Conservation (phyloP, 35 echinoderm and acorn worm species). For the Chiridota heheva region DNA sequence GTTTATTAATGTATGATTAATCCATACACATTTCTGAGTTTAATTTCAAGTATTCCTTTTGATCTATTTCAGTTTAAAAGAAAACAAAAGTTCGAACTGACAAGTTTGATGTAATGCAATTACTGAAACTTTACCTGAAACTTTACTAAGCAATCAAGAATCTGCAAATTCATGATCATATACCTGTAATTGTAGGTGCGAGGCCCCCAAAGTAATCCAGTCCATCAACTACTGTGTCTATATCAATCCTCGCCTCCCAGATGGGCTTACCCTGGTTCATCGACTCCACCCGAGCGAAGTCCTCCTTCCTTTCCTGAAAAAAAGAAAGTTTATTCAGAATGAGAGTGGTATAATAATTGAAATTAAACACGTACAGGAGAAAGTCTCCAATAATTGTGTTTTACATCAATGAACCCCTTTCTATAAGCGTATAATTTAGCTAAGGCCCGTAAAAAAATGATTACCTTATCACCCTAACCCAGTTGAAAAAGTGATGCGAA, state of each 20-base stretch:
- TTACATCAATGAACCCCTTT: neutral
- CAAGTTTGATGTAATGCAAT: no score
- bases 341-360: neutral
- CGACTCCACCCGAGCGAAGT: constrained; percentile 80
- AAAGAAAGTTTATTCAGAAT: neutral
- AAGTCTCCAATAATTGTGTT: neutral
- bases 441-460: neutral
- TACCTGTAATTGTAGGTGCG: constrained; percentile 83
- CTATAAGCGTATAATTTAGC: no score
- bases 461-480: no score
- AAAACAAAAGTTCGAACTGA: no score
- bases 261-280: constrained; percentile 83
- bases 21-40: no score
- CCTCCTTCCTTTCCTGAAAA: constrained; percentile 80
- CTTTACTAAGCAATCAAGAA: no score
- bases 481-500: no score
- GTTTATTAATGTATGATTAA: no score
- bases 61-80: no score
- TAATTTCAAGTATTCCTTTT: no score
- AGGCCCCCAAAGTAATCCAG: constrained; percentile 88
- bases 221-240: constrained; percentile 65
- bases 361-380: neutral
- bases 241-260: constrained; percentile 76
- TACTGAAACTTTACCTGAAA: no score
- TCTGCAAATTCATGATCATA: neutral